These are phyloP conservation scores for Oscheius onirici DNA, from an alignment of 2,888 invertebrate genomes.

Conservation along the genomic window DNA sequence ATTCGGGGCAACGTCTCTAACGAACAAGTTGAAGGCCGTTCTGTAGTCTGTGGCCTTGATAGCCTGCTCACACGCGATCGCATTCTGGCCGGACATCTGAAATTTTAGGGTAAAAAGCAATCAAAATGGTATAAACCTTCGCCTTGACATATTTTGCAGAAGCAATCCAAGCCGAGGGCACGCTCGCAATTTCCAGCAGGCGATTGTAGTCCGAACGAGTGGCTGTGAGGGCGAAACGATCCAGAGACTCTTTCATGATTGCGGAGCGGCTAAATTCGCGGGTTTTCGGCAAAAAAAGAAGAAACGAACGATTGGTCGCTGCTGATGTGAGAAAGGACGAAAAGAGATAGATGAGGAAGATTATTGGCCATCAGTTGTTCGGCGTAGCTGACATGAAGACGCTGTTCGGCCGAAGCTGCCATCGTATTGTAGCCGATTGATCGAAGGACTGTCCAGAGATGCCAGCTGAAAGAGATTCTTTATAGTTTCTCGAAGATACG, in stretches of 20 bases:
- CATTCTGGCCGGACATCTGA: slow-evolving; percentile 28
- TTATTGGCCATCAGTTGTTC: slow-evolving; percentile 44
- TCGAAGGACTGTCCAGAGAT: slow-evolving; percentile 51
- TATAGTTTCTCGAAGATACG: not conserved
- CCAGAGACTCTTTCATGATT: slow-evolving; percentile 30
- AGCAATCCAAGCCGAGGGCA: slow-evolving; percentile 51
- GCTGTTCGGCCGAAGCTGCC: slow-evolving; percentile 43
- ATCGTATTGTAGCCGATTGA: slow-evolving; percentile 50
- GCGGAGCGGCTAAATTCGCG: slow-evolving; percentile 22
- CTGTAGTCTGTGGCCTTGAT: slow-evolving; percentile 35
- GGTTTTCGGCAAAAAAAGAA: not conserved
- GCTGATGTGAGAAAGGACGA: slow-evolving; percentile 52
- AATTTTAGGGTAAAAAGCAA: not conserved
- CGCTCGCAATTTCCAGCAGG: slow-evolving; percentile 33
- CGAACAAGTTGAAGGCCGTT: slow-evolving; percentile 43
- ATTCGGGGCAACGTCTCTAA: slow-evolving; percentile 53
- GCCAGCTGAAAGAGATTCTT: slow-evolving; percentile 41
- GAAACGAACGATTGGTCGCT: slow-evolving; percentile 47
- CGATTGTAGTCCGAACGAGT: slow-evolving; percentile 30
- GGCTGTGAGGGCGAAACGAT: slow-evolving; percentile 36
- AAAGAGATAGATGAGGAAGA: slow-evolving; percentile 44
- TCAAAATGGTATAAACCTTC: slow-evolving; percentile 33
- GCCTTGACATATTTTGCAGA: slow-evolving; percentile 46
- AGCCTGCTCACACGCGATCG: slow-evolving; percentile 42
- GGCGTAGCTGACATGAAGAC: slow-evolving; percentile 46